Evolutionary conservation across 1,140 invertebrate genomes (phyloP), one percentile per base, ranked within the genome.

Genomic region (Drosophila pachea): DNA sequence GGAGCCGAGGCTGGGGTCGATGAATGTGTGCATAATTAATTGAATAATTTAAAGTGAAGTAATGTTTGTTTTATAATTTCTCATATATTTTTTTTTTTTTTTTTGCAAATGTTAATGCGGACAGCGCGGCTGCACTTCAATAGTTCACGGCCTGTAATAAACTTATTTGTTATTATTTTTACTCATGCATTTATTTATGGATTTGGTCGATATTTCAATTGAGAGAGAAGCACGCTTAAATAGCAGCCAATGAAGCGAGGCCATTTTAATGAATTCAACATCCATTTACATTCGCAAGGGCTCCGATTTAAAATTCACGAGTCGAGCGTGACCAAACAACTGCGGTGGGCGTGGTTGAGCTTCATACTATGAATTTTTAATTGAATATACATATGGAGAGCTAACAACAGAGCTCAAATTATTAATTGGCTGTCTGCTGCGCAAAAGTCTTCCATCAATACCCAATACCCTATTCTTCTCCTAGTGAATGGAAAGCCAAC

Each of bases 191-290:
- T 33, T 71, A 56, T 60, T 65, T 60, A 58, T 54, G 43, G 33
- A 14, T 54, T 42, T 33, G 36, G 9, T 32, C 52, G 66, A 68
- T 52, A 64, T 64, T 64, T 56, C 32, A 68, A 36, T 58, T 56
- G 45, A 47, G 52, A 38, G 35, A 22, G 43, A 12, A 32, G 36
- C 61, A 70, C 62, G 72, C 79, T 84, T 73, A 67, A 84, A 73
- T 76, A 63, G 73, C 56, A 49, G 42, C 63, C 76, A 84, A 74
- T 86, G 81, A 77, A 71, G 65, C 73, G 54, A 60, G 49, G 50
- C 52, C 67, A 67, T 76, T 84, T 84, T 81, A 84, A 84, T 86
- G 81, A 84, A 84, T 81, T 84, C 70, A 58, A 61, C 81, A 68
- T 81, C 70, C 74, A 81, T 68, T 81, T 84, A 69, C 76, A 76